Conservation (phyloP, 2,797 vertebrate species). For the Danio albolineatus region DNA sequence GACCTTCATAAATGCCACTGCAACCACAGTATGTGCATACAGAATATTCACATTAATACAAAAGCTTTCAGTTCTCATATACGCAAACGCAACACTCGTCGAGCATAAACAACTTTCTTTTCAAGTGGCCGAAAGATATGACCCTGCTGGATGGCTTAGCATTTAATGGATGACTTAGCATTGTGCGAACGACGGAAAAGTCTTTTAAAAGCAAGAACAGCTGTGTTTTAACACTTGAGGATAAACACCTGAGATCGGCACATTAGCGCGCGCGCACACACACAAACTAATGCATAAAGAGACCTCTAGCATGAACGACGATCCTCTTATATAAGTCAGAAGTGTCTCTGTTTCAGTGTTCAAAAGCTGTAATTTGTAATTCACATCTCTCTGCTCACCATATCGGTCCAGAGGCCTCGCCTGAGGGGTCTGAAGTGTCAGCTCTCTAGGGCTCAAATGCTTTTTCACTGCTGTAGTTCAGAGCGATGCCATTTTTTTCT, state of each 20-base stretch:
- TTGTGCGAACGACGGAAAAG: neutral
- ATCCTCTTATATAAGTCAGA: slow-evolving; percentile 22
- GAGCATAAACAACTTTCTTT: slow-evolving; percentile 14
- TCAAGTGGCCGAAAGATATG: slow-evolving; percentile 14
- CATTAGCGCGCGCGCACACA: neutral
- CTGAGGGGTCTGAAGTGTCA: slow-evolving; percentile 28
- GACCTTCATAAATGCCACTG: slow-evolving; percentile 32
- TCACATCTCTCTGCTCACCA: slow-evolving; percentile 2
- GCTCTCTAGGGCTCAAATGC: slow-evolving; percentile 18
- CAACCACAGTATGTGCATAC: neutral
- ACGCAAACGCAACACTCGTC: neutral
- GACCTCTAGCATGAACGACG: slow-evolving; percentile 9
- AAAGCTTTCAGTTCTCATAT: slow-evolving; percentile 8
- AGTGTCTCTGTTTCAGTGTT: neutral
- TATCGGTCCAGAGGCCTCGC: slow-evolving; percentile 11
- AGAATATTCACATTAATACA: neutral
- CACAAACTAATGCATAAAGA: slow-evolving; percentile 12
- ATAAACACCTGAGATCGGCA: slow-evolving; percentile 36
- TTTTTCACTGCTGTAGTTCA: neutral
- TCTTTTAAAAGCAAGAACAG: slow-evolving; percentile 22
- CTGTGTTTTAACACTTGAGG: slow-evolving; percentile 16
- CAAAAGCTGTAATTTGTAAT: slow-evolving; percentile 4
- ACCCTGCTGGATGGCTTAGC: neutral
- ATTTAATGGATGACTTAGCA: slow-evolving; percentile 25
- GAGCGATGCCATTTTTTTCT: neutral